Conservation (phyloP, 2,888 invertebrate genomes). For the Lasioglossum marginatum region DNA sequence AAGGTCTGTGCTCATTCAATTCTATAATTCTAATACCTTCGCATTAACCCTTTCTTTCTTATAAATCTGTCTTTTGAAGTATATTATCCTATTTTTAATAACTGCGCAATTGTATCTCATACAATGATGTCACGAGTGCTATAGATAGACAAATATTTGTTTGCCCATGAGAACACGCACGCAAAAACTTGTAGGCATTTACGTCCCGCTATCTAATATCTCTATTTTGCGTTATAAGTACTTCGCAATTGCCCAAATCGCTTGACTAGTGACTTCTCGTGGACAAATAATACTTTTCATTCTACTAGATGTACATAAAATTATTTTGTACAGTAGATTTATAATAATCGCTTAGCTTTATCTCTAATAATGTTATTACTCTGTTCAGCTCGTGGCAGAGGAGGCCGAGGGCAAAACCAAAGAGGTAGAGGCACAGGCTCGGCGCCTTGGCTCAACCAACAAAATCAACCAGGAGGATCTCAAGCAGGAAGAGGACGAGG, state of each 20-base stretch:
- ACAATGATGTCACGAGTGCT: not conserved
- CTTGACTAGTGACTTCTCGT: not conserved
- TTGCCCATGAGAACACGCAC: not conserved
- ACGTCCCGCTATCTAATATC: not conserved
- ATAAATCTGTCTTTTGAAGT: not conserved
- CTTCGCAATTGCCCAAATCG: not conserved
- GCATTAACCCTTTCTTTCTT: not conserved
- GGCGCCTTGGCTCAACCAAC: constrained; percentile 83
- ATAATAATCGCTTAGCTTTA: not conserved
- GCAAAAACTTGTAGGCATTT: not conserved
- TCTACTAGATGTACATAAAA: not conserved
- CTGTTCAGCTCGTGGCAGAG: constrained; percentile 78
- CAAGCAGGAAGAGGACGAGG: constrained; percentile 83
- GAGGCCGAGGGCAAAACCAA: constrained; percentile 82
- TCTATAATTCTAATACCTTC: not conserved
- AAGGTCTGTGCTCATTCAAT: constrained; percentile 87
- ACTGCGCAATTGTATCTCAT: not conserved
- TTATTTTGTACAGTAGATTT: not conserved
- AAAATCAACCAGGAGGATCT: constrained; percentile 81
- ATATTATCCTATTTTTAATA: not conserved
- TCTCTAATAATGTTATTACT: not conserved
- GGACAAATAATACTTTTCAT: not conserved
- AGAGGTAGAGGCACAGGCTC: constrained; percentile 83
- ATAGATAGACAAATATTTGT: not conserved
- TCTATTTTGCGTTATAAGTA: not conserved